Conservation (phyloP, 2,888 invertebrate species). For the Andrena trimmerana region DNA sequence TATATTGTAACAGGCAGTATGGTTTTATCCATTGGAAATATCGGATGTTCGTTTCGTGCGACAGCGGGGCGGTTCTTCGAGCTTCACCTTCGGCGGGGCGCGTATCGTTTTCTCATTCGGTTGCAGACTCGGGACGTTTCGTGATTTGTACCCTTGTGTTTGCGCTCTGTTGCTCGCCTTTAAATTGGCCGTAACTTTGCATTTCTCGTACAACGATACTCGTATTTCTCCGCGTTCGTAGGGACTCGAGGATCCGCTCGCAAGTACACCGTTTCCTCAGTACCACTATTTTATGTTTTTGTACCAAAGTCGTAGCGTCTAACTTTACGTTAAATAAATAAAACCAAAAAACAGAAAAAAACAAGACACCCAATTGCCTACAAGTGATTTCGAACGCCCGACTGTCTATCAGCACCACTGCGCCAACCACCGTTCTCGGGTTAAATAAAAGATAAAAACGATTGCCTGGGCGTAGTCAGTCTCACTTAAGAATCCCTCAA, state of each 20-base stretch:
- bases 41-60: conserved; percentile 65
- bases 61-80: conserved; percentile 74
- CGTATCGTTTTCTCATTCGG: conserved; percentile 48
- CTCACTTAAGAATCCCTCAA: neutral
- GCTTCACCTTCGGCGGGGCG: conserved; percentile 58
- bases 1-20: conserved; percentile 48
- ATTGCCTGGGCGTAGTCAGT: neutral
- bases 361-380: neutral
- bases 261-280: conserved; percentile 78
- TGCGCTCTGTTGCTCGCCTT: conserved; percentile 52
- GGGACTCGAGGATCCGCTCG: conserved; percentile 75
- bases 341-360: conserved; percentile 67
- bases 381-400: conserved; percentile 7
- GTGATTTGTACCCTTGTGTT: conserved; percentile 46
- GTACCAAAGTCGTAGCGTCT: conserved; percentile 86
- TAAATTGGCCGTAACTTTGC: conserved; percentile 50
- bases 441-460: neutral
- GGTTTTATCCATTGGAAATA: conserved; percentile 63
- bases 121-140: conserved; percentile 63
- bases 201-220: conserved; percentile 59
- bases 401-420: neutral
- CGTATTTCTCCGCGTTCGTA: conserved; percentile 64
- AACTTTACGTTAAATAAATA: conserved; percentile 85
- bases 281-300: conserved; percentile 84
- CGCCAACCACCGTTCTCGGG: no score